Base-by-base conservation (phyloP, 1,140 invertebrate genomes). In the Orius insidiosus region DNA sequence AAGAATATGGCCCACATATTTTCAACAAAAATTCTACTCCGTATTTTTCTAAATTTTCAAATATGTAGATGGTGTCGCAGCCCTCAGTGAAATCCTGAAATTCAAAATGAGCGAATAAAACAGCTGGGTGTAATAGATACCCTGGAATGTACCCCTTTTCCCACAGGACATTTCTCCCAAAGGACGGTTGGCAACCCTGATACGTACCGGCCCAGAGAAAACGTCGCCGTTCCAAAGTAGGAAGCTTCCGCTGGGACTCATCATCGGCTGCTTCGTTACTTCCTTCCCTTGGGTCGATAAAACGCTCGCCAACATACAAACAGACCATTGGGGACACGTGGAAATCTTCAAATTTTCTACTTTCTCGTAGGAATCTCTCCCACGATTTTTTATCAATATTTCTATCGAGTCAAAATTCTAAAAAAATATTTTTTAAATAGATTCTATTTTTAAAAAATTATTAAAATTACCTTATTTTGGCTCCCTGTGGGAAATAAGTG, bases 221-320 rank as follows among this genome's bases (percentile, higher is more conserved):
- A 85, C 65, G 65, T 89, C 84, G 44, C 84, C 85, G 68, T 89
- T 89, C 73, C 80, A 89, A 9, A 84, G 56, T 33, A 88, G 58
- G 47, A 74, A 55, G 55, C 75, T 75, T 18, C 72, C 66, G 35
- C 61, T 52, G 2, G 55, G 50, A 58, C 72, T 64, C 5, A 34
- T 13, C 31, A 53, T 24, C 0, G 55, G 55, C 16, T 56, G 55
- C 30, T 11, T 14, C 5, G 46, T 49, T 0, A 47, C 42, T 3
- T 15, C 10, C 6, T 33, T 14, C n/a, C 55, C 55, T 52, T 56
- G 55, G 24, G 49, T 56, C 50, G 51, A 52, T 18, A 53, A 24
- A 24, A 24, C 24, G 24, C 24, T 24, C 24, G 24, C 7, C 3
- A 24, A 24, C 24, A 24, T 4, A 24, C 24, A 4, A 4, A 24